phyloP scores from a whole-genome alignment of 2,113 vertebrate species.

The Neolamprologus fasciatus region DNA sequence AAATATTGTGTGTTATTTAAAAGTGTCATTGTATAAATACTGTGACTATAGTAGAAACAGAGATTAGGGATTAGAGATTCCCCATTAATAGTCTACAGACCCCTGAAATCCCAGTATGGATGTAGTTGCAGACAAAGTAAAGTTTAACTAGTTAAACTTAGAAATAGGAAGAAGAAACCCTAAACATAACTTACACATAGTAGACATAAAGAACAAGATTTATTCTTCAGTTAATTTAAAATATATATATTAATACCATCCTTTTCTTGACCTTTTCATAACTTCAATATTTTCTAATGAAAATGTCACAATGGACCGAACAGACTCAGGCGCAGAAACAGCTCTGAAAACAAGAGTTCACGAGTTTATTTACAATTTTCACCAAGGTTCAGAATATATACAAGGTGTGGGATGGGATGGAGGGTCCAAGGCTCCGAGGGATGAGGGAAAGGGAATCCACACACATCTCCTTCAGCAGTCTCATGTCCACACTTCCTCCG shows the following conservation, averaged over 20 bases:
- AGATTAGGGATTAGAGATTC: not conserved
- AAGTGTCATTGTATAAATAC: not conserved
- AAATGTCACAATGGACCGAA: not conserved
- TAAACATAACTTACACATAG: not conserved
- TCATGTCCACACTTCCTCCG: not conserved
- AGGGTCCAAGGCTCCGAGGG: not conserved
- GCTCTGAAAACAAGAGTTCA: not conserved
- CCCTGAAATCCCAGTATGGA: not conserved
- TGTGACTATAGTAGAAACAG: not conserved
- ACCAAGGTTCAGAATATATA: rapidly evolving
- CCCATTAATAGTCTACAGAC: not conserved
- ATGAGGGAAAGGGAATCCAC: not conserved
- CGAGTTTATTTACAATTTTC: not conserved
- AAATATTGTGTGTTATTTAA: not conserved
- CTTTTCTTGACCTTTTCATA: not conserved
- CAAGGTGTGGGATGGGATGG: not conserved
- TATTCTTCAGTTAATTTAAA: not conserved
- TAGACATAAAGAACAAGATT: not conserved
- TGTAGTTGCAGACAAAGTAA: not conserved
- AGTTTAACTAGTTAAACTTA: not conserved
- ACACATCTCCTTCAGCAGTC: not conserved
- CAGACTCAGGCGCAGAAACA: not conserved
- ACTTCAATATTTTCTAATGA: not conserved
- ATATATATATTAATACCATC: rapidly evolving
- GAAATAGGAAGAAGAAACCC: not conserved